Conservation (phyloP, 2,797 vertebrate genomes). For the Bradypus variegatus region DNA sequence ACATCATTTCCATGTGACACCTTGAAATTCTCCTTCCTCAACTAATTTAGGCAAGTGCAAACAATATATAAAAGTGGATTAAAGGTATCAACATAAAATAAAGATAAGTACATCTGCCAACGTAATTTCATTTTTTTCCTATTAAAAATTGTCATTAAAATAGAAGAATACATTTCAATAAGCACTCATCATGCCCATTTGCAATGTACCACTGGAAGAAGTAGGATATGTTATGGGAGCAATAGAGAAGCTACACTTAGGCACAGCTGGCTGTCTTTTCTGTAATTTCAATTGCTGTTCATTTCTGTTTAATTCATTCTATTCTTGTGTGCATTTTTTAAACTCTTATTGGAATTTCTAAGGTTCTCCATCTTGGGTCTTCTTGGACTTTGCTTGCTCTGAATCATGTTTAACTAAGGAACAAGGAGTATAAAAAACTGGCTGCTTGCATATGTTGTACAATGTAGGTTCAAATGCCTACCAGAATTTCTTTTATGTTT, state of each 20-base stretch:
- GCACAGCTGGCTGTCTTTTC: not conserved
- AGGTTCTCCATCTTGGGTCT: constrained; percentile 16
- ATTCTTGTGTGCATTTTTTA: constrained; percentile 2
- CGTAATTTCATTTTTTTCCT: not conserved
- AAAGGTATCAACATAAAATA: not conserved
- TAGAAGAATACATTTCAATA: not conserved
- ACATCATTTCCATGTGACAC: not conserved
- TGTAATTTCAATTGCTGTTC: constrained; percentile 5
- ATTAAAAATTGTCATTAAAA: not conserved
- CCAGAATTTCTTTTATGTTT: not conserved
- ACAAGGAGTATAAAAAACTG: not conserved
- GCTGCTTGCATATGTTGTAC: not conserved
- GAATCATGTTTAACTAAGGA: not conserved
- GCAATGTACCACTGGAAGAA: not conserved
- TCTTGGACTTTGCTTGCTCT: constrained; percentile 7
- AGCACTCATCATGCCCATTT: not conserved
- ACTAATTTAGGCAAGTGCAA: not conserved
- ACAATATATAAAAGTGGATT: constrained; percentile 3
- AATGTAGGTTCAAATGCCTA: not conserved
- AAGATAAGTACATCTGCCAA: not conserved
- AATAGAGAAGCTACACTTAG: not conserved
- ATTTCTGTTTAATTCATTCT: constrained; percentile 10
- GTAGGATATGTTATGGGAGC: not conserved
- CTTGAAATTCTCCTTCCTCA: not conserved
- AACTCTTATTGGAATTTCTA: not conserved